These are phyloP conservation scores for Piliocolobus tephrosceles DNA, from an alignment of 2,113 vertebrate genomes.

Conservation along the genomic window DNA sequence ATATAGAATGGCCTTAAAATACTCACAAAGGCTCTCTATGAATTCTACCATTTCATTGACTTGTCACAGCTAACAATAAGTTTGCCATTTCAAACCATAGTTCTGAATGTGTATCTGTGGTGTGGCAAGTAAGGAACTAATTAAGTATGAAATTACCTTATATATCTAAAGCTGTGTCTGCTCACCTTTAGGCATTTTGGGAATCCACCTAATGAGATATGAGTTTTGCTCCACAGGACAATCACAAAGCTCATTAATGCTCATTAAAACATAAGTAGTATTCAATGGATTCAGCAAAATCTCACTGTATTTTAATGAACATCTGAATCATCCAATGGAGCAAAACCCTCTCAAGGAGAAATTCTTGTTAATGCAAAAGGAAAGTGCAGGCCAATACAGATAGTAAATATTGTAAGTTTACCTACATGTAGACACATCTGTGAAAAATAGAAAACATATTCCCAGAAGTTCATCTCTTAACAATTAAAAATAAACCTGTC, in stretches of 20 bases:
- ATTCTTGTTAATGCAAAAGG: constrained; percentile 21
- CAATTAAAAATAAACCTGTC: not conserved
- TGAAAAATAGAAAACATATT: not conserved
- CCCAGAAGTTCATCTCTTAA: not conserved
- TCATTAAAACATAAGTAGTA: constrained; percentile 69
- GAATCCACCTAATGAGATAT: constrained; percentile 73
- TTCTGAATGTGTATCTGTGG: constrained; percentile 7
- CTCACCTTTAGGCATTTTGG: constrained; percentile 75
- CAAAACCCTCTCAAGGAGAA: constrained; percentile 45
- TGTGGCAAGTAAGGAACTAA: constrained; percentile 64
- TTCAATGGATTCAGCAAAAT: constrained; percentile 72
- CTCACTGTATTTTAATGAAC: constrained; percentile 66
- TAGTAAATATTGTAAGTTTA: not conserved
- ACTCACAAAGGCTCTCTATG: not conserved
- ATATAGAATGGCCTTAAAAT: constrained; percentile 42
- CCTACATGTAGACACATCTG: not conserved
- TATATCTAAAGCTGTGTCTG: constrained; percentile 59
- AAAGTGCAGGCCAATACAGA: not conserved
- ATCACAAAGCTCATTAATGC: constrained; percentile 75
- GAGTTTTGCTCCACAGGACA: constrained; percentile 70
- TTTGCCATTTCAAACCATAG: constrained; percentile 49
- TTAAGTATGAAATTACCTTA: constrained; percentile 76
- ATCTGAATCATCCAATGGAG: constrained; percentile 59
- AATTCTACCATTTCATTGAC: constrained; percentile 59
- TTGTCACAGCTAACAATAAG: constrained; percentile 57